Percentiles rank a stretch among this genome's conserved stretches.
phyloP scores from a whole-genome alignment of 2,113 vertebrate genomes.

The Hirundichthys speculiger region DNA sequence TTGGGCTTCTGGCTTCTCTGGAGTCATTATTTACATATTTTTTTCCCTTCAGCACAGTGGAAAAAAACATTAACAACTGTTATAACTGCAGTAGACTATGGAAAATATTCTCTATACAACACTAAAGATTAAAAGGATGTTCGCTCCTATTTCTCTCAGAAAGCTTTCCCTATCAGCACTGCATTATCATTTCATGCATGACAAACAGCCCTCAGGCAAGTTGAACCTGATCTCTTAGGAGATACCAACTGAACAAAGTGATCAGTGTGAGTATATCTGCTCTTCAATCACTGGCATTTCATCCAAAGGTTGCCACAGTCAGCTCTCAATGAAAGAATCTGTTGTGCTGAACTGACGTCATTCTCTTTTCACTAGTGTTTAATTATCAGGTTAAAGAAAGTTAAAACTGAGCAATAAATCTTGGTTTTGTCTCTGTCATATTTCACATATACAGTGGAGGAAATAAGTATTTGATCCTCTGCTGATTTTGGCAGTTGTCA shows the following conservation, averaged over 20 bases:
- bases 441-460: neutral
- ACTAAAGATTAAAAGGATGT: constrained; percentile 15
- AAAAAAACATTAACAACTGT: too few relatives aligned
- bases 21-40: too few relatives aligned
- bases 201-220: constrained; percentile 31
- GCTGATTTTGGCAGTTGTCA: too few relatives aligned
- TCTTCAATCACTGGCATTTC: constrained; percentile 29
- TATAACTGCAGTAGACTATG: too few relatives aligned
- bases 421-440: neutral
- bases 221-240: constrained; percentile 31
- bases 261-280: constrained; percentile 43
- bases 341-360: constrained; percentile 18
- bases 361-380: neutral
- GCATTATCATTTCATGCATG: constrained; percentile 19
- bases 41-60: too few relatives aligned
- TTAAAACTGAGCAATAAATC: neutral
- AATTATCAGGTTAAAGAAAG: constrained; percentile 8
- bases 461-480: too few relatives aligned
- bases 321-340: constrained; percentile 18
- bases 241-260: constrained; percentile 39
- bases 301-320: constrained; percentile 29
- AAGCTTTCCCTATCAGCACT: constrained; percentile 11
- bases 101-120: too few relatives aligned
- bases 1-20: neutral
- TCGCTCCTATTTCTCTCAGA: constrained; percentile 21